Percentiles rank a stretch among this genome's conserved stretches.
Conservation (phyloP, 2,888 invertebrate genomes). For the Nomada lathburiana region DNA sequence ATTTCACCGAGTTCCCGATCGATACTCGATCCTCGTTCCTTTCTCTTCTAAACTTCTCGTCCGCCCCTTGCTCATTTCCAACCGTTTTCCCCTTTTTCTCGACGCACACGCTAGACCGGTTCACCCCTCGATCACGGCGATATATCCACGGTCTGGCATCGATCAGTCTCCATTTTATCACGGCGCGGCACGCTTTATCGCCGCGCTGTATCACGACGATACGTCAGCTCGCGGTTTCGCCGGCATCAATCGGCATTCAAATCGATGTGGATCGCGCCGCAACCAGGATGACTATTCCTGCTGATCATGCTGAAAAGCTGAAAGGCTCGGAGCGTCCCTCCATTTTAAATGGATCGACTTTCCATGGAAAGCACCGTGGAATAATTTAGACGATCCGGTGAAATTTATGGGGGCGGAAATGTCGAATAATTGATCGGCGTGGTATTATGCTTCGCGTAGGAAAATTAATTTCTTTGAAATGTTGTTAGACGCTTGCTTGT, state of each 20-base stretch:
- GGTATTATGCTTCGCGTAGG: neutral
- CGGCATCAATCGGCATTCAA: constrained; percentile 79
- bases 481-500: neutral
- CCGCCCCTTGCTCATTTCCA: constrained; percentile 15
- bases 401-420: neutral
- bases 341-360: neutral
- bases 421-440: neutral
- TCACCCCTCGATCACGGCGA: constrained; percentile 23
- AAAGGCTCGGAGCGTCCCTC: constrained; percentile 2
- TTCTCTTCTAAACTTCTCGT: constrained; percentile 9
- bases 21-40: constrained; percentile 35
- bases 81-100: constrained; percentile 1
- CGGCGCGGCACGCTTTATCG: constrained; percentile 69
- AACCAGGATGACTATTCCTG: constrained; percentile 53
- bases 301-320: constrained; percentile 32
- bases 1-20: constrained; percentile 31
- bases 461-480: neutral
- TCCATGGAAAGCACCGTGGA: neutral
- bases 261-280: constrained; percentile 73
- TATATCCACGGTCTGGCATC: constrained; percentile 64
- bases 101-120: neutral
- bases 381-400: neutral
- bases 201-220: constrained; percentile 75
- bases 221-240: constrained; percentile 78
- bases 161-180: constrained; percentile 75